Evolutionary conservation across 2,113 vertebrate species (phyloP), one percentile per base, ranked within the genome.

Genomic region (Columba janthina): DNA sequence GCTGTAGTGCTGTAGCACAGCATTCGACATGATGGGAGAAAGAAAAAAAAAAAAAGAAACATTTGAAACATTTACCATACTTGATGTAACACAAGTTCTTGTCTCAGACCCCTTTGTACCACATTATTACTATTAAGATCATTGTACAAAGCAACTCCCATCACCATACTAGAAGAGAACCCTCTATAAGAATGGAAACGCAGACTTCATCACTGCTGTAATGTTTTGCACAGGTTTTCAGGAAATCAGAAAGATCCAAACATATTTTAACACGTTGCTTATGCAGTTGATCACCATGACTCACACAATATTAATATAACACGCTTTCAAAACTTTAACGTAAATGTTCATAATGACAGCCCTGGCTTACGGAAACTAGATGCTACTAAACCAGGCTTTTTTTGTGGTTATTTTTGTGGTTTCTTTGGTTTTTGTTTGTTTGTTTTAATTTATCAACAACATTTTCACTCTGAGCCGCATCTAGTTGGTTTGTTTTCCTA

Each of bases 221-320:
- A 54, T 4, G 5, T 94, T 90, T 95, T 94, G 75, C 81, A 85
- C 88, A 82, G 82, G 61, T 95, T 40, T 50, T 54, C 48, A 78
- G 92, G 93, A 94, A 94, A 96, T 90, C 26, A 92, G 94, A 72
- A 48, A 92, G 80, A 93, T 72, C 66, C 53, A 92, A 92, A 91
- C 65, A 17, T 2, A 77, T 90, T 94, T 96, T 96, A 86, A 71
- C 88, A 89, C 65, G 67, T 93, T 90, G 89, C 91, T 96, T 78
- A 97, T 89, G 96, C 97, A 92, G 94, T 96, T 97, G 87, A 97
- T 97, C 96, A 97, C 94, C 91, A 95, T 94, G 96, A 91, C 77
- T 97, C 97, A 95, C 44, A 93, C 79, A 95, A 88, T 88, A 96
- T 62, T 73, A 93, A 88, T 64, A 96, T 96, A 96, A 98, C 91